phyloP scores from a whole-genome alignment of 2,113 vertebrate genomes.

The Casuarius casuarius region DNA sequence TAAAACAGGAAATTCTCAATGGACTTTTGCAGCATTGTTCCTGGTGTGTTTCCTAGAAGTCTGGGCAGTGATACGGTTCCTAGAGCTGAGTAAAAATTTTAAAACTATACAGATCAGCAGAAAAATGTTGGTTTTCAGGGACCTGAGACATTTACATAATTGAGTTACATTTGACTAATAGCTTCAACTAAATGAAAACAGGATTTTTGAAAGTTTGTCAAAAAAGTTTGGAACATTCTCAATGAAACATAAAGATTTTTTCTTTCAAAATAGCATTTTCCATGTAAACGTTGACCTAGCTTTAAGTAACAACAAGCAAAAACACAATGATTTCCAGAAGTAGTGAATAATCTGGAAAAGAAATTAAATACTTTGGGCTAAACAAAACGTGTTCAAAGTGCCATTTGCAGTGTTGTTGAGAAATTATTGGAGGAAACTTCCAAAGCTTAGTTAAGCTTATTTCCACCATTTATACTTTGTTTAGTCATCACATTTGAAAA shows the following conservation, averaged over 20 bases:
- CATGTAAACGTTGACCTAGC: neutral
- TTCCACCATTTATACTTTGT: neutral
- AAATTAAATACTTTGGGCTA: neutral
- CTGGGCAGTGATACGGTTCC: neutral
- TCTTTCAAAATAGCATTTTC: slow-evolving; percentile 1
- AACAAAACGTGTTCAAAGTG: neutral
- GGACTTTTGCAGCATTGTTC: neutral
- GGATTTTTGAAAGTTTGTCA: neutral
- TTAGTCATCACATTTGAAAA: neutral
- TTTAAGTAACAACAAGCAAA: neutral
- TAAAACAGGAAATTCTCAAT: neutral
- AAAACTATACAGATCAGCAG: neutral
- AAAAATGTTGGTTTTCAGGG: neutral
- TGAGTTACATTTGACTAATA: neutral
- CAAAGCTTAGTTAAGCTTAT: neutral
- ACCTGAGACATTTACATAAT: neutral
- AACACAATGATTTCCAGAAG: neutral
- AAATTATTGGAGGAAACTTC: neutral
- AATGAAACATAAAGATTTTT: slow-evolving; percentile 22
- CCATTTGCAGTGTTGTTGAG: neutral
- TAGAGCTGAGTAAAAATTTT: neutral
- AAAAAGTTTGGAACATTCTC: neutral
- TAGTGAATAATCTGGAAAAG: neutral
- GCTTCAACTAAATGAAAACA: neutral
- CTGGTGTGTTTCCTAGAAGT: neutral